Evolutionary conservation across 2,797 vertebrate species (phyloP).

Genomic region (Sylvilagus floridanus): DNA sequence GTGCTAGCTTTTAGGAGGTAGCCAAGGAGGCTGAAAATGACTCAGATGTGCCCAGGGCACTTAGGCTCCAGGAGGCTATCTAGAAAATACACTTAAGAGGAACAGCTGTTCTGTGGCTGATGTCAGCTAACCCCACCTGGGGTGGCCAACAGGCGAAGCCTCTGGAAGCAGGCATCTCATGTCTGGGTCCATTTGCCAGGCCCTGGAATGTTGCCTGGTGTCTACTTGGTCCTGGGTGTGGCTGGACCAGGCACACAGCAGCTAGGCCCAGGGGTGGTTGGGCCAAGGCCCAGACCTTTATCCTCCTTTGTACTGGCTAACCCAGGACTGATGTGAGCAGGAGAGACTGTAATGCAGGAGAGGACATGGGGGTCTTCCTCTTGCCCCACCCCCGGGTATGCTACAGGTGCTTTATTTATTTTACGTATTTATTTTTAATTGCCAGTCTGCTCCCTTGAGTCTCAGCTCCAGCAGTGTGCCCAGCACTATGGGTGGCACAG

Average conservation of each 20-base stretch:
- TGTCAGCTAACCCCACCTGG: background rate
- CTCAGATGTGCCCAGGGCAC: background rate
- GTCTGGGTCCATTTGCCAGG: background rate
- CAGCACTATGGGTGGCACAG: background rate
- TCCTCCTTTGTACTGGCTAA: background rate
- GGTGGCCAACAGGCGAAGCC: too few species aligned
- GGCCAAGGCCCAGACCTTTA: background rate
- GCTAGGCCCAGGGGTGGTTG: background rate
- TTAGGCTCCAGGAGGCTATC: background rate
- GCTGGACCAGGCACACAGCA: background rate
- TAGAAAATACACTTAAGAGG: slow-evolving; percentile 53
- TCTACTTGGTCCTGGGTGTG: background rate
- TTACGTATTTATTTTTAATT: background rate
- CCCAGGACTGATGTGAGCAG: background rate
- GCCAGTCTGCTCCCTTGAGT: background rate
- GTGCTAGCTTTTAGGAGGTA: background rate
- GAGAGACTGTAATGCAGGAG: background rate
- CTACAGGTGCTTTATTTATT: background rate
- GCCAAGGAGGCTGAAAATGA: background rate
- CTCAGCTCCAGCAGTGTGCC: background rate
- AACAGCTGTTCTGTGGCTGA: background rate
- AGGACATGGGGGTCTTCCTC: too few species aligned
- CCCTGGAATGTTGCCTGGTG: background rate
- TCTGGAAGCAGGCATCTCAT: background rate
- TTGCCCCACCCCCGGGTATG: too few species aligned